These are phyloP conservation scores for Aphis craccivora DNA, from an alignment of 1,140 invertebrate species.

Conservation along the genomic window DNA sequence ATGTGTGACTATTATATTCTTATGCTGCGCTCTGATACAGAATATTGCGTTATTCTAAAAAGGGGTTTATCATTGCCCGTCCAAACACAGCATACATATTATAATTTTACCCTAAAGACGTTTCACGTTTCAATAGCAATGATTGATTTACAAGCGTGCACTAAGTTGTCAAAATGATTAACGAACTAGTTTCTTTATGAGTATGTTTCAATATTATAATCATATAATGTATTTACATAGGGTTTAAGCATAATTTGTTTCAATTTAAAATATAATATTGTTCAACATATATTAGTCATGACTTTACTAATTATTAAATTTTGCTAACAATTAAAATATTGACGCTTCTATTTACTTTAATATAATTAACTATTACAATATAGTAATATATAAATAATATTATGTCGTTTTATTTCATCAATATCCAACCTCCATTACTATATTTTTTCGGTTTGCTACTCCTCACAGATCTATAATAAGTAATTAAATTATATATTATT, in stretches of 20 bases:
- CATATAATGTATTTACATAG: not conserved
- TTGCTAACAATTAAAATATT: not conserved
- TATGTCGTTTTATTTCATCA: not conserved
- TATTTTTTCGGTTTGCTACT: not conserved
- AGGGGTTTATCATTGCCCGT: not conserved
- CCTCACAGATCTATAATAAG: not conserved
- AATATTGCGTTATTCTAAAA: not conserved
- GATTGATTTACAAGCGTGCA: constrained; percentile 19
- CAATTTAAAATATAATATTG: not conserved
- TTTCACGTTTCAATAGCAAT: constrained; percentile 27
- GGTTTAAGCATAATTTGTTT: not conserved
- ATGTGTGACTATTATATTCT: not conserved
- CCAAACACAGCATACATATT: not conserved
- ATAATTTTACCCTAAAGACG: not conserved
- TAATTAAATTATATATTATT: not conserved
- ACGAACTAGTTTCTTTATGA: not conserved
- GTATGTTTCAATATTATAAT: not conserved
- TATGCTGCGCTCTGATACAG: too few relatives aligned
- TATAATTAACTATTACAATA: not conserved
- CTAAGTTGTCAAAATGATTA: constrained; percentile 41
- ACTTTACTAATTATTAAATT: not conserved
- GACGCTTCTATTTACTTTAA: not conserved
- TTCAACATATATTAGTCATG: not conserved
- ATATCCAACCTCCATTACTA: not conserved
- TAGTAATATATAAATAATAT: not conserved